Conservation (phyloP, 2,113 vertebrate species). For the Ardeotis arabs region DNA sequence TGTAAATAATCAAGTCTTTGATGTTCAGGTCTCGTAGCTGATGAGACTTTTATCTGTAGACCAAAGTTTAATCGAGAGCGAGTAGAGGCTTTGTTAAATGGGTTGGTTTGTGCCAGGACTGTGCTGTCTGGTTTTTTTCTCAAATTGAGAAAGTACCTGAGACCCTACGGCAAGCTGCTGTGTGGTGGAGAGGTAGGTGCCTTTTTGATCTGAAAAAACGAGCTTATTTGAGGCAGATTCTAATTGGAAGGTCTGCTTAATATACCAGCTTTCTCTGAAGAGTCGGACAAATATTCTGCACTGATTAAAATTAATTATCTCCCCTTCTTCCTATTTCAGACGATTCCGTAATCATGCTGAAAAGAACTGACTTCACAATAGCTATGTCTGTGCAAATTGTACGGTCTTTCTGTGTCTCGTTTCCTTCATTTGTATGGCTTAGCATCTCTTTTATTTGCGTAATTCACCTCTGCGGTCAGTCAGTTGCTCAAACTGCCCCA, state of each 20-base stretch:
- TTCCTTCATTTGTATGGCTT: background rate
- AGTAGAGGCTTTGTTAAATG: background rate
- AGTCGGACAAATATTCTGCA: background rate
- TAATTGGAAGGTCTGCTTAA: background rate
- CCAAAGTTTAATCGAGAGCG: background rate
- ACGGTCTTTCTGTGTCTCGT: background rate
- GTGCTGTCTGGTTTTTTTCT: background rate
- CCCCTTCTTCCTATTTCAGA: background rate
- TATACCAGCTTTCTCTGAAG: background rate
- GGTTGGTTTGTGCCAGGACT: background rate
- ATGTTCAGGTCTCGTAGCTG: background rate
- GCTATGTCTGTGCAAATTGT: background rate
- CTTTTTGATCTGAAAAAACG: background rate
- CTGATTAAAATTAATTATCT: background rate
- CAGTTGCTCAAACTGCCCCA: background rate
- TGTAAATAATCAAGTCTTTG: conserved; percentile 1
- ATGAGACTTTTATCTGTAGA: background rate
- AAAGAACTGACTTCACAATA: background rate
- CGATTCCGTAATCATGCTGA: background rate
- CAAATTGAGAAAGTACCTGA: background rate
- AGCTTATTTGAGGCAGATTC: background rate
- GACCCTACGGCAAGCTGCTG: background rate
- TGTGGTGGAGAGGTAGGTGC: background rate
- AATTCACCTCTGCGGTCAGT: background rate
- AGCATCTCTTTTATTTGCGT: background rate